These are phyloP conservation scores for Lophotriccus pileatus DNA, from an alignment of 2,797 vertebrate genomes.

Conservation along the genomic window DNA sequence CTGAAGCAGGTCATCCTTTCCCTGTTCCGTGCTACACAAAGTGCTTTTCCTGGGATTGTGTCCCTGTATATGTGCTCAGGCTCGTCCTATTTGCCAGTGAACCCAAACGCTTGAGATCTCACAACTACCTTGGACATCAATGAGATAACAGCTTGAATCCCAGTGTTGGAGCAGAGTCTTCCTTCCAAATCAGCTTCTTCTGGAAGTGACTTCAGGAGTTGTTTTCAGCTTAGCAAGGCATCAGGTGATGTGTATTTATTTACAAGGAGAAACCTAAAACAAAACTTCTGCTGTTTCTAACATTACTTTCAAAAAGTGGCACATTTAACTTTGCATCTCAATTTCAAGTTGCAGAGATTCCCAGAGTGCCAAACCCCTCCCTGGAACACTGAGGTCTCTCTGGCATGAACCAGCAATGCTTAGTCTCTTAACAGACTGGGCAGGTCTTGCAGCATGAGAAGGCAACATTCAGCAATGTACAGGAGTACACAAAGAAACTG, in stretches of 20 bases:
- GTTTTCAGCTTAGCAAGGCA: neutral
- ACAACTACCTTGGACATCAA: neutral
- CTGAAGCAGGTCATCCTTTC: neutral
- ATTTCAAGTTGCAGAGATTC: neutral
- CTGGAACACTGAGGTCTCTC: neutral
- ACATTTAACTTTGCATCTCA: neutral
- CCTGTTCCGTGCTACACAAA: neutral
- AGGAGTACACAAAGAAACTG: neutral
- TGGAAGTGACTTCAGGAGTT: neutral
- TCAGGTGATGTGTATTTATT: neutral
- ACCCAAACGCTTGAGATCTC: neutral
- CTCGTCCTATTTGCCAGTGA: neutral
- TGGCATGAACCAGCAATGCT: neutral
- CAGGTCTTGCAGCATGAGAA: neutral
- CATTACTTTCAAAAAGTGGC: neutral
- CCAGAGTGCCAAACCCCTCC: neutral
- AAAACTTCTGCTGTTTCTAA: neutral
- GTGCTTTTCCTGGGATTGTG: neutral
- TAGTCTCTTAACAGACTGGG: rapidly evolving
- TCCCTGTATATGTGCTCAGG: neutral
- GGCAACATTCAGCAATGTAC: neutral
- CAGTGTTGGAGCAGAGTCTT: neutral
- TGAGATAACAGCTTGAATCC: neutral
- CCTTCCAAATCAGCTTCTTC: neutral
- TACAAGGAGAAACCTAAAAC: neutral